These are phyloP conservation scores for Paraescarpia echinospica DNA, from an alignment of 1,140 invertebrate genomes.

Conservation along the genomic window DNA sequence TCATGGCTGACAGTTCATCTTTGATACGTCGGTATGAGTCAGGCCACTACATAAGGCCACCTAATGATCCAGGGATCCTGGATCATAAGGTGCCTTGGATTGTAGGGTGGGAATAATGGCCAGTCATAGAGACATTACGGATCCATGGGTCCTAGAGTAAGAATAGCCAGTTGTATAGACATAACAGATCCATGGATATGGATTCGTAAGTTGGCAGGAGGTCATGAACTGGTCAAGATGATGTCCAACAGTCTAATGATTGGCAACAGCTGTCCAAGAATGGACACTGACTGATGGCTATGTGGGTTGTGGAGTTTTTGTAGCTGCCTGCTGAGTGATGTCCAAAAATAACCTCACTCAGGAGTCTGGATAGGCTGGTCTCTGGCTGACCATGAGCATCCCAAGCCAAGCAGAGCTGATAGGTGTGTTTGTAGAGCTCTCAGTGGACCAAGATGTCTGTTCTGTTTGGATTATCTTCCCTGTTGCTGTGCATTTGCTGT, in stretches of 20 bases:
- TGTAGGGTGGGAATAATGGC: not conserved
- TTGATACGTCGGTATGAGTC: too few species aligned
- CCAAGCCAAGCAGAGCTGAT: too few species aligned
- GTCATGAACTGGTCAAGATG: not conserved
- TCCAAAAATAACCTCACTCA: not conserved
- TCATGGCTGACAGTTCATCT: too few species aligned
- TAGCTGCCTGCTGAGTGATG: not conserved
- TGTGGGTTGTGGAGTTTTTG: not conserved
- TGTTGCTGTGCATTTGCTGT: too few species aligned
- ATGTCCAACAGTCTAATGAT: not conserved
- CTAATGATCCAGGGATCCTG: not conserved
- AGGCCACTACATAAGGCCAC: too few species aligned
- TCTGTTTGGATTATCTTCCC: too few species aligned
- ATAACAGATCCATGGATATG: too few species aligned
- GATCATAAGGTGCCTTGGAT: not conserved
- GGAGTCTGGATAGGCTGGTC: not conserved
- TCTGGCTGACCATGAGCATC: not conserved
- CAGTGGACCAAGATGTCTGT: too few species aligned
- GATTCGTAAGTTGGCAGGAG: not conserved
- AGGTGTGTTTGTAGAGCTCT: too few species aligned
- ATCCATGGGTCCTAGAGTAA: not conserved
- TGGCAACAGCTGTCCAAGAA: not conserved
- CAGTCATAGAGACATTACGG: not conserved
- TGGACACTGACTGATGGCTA: not conserved
- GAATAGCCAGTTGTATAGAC: too few species aligned